Evolutionary conservation across 2,888 invertebrate species (phyloP), one percentile per base, ranked within the genome.

Genomic region (Spodoptera exigua): DNA sequence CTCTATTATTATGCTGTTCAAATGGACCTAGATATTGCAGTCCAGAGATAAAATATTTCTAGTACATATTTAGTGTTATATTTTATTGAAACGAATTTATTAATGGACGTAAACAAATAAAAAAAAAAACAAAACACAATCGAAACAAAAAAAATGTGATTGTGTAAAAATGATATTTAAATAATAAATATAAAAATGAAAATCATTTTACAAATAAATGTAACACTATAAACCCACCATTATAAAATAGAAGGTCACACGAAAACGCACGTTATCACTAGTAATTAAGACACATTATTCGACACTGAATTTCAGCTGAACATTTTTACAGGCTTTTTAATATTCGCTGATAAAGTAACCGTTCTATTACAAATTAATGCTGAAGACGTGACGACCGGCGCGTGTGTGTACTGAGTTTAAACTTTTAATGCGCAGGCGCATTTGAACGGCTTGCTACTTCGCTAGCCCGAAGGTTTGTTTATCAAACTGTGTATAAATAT

Each of bases 381-480:
- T 10, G 18, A 35, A 67, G 54, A 73, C 76, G 74, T 73, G 74
- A 76, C 66, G 43, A 14, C 44, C 14, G 47, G 47, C 54, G 60
- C 69, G 74, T 66, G 66, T 44, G 54, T 17, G 37, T 41, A 57
- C 43, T 12, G 60, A 56, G 35, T 16, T 36, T 49, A 40, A 36
- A 43, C 53, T 48, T 13, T 52, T 34, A 27, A 10, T 65, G 73
- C 76, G 64, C 58, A 14, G n/a, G 76, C 55, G 76, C 55, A 39
- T 63, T 53, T 18, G 3, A 17, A 61, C 43, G 44, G 43, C n/a
- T 21, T 13, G 43, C 32, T 40, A 61, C 48, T 49, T 14, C 11
- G 39, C 69, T 18, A 27, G 61, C 34, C 16, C 10, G 41, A 34
- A 39, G 12, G 17, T 51, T 37, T 27, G 37, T 21, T 21, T 21